Evolutionary conservation across 2,797 vertebrate genomes (phyloP).

Genomic region (Macroramphosus scolopax): DNA sequence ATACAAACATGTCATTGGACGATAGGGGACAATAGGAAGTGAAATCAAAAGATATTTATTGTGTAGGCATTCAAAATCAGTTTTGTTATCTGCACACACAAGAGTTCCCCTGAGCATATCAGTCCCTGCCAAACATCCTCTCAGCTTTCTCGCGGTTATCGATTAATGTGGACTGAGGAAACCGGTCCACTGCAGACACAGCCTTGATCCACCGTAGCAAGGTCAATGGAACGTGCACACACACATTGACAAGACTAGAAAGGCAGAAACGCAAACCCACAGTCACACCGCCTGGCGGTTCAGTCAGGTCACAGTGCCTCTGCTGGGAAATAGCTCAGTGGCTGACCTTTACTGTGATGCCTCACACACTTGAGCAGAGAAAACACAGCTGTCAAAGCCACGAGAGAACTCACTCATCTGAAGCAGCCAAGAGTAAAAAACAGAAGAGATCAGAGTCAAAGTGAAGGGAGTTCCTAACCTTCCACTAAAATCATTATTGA

Average conservation of each 20-base stretch:
- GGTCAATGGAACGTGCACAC: slow-evolving; percentile 22
- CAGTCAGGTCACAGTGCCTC: slow-evolving; percentile 16
- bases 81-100: not conserved
- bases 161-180: slow-evolving; percentile 20
- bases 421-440: slow-evolving; percentile 17
- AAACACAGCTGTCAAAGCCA: slow-evolving; percentile 22
- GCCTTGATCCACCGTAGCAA: slow-evolving; percentile 16
- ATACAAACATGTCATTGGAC: not conserved
- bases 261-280: slow-evolving; percentile 2
- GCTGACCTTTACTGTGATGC: slow-evolving; percentile 42
- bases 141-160: slow-evolving; percentile 12
- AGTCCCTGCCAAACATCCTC: slow-evolving; percentile 9
- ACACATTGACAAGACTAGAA: slow-evolving; percentile 4
- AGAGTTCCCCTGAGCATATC: slow-evolving; percentile 3
- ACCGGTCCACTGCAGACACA: slow-evolving; percentile 11
- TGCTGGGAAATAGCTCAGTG: slow-evolving; percentile 16
- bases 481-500: slow-evolving; percentile 8
- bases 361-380: slow-evolving; percentile 31
- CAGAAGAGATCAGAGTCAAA: no score
- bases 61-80: no score
- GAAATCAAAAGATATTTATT: slow-evolving; percentile 6
- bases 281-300: slow-evolving; percentile 13
- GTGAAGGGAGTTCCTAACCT: slow-evolving; percentile 6
- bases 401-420: slow-evolving; percentile 7
- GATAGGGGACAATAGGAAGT: not conserved